These are phyloP conservation scores for Aphelenchoides bicaudatus DNA, from an alignment of 2,888 invertebrate genomes.

Conservation along the genomic window DNA sequence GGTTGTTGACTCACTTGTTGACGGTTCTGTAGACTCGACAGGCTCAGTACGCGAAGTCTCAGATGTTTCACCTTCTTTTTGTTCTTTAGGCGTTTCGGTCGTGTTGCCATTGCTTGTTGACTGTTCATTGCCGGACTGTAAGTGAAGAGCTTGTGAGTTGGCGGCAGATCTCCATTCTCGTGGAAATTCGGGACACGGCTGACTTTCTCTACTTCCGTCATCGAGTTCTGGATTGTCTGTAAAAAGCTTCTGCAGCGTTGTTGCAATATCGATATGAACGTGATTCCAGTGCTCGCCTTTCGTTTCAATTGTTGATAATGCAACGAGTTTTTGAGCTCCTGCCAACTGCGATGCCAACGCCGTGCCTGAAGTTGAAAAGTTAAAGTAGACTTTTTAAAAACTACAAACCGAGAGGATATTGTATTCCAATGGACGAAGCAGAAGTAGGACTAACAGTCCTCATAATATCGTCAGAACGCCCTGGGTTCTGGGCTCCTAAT, in stretches of 20 bases:
- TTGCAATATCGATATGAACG: constrained; percentile 6
- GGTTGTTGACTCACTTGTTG: too few relatives aligned
- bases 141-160: too few relatives aligned
- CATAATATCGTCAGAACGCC: neutral
- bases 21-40: too few relatives aligned
- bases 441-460: neutral
- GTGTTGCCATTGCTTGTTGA: too few relatives aligned
- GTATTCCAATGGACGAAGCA: constrained; percentile 14
- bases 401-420: constrained; percentile 9
- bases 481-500: too few relatives aligned
- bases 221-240: constrained; percentile 14
- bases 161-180: too few relatives aligned
- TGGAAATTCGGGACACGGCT: constrained; percentile 5
- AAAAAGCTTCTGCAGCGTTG: constrained; percentile 7
- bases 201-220: constrained; percentile 13
- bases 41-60: too few relatives aligned
- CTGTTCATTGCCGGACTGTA: too few relatives aligned
- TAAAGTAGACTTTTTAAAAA: too few relatives aligned
- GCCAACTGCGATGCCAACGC: constrained; percentile 16
- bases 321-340: constrained; percentile 5
- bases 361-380: too few relatives aligned
- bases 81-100: too few relatives aligned
- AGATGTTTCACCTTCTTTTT: too few relatives aligned
- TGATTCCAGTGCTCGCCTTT: constrained; percentile 13
- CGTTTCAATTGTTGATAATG: constrained; percentile 13